These are phyloP conservation scores for Lithodes maja DNA, from an alignment of 2,888 invertebrate genomes.

Conservation along the genomic window DNA sequence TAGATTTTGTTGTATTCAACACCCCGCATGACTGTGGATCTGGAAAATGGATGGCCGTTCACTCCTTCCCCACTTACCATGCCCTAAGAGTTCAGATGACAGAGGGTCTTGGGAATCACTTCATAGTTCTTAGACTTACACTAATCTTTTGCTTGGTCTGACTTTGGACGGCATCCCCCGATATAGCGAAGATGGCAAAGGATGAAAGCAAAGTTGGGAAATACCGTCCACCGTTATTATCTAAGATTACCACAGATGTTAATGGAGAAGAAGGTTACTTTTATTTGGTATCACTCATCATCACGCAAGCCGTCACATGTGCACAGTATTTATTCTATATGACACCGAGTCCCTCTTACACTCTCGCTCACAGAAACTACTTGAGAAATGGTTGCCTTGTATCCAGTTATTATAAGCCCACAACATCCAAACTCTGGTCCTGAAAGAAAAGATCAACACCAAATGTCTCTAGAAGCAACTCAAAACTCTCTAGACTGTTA, in stretches of 20 bases:
- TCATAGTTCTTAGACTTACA: background rate
- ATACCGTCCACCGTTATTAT: background rate
- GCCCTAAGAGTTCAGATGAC: background rate
- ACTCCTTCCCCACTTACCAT: background rate
- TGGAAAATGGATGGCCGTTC: background rate
- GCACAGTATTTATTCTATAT: conserved; percentile 8
- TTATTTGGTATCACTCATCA: background rate
- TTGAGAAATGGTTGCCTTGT: background rate
- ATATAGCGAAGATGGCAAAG: background rate
- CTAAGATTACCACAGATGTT: conserved; percentile 9
- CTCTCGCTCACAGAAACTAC: background rate
- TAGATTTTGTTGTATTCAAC: no score
- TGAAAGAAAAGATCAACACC: conserved; percentile 4
- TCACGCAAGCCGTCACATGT: background rate
- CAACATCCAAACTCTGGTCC: conserved; percentile 1
- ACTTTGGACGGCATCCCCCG: background rate
- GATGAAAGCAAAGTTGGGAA: background rate
- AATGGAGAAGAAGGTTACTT: background rate
- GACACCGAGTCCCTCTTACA: background rate
- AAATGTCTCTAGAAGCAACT: background rate
- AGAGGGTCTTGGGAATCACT: background rate
- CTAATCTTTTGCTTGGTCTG: background rate
- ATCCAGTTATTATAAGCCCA: background rate
- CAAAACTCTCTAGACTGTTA: background rate
- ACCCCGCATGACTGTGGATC: no score